Percentiles rank a stretch among this genome's conserved stretches.
These are phyloP conservation scores for Aphelocoma californica DNA, from an alignment of 2,797 vertebrate species.

Conservation along the genomic window DNA sequence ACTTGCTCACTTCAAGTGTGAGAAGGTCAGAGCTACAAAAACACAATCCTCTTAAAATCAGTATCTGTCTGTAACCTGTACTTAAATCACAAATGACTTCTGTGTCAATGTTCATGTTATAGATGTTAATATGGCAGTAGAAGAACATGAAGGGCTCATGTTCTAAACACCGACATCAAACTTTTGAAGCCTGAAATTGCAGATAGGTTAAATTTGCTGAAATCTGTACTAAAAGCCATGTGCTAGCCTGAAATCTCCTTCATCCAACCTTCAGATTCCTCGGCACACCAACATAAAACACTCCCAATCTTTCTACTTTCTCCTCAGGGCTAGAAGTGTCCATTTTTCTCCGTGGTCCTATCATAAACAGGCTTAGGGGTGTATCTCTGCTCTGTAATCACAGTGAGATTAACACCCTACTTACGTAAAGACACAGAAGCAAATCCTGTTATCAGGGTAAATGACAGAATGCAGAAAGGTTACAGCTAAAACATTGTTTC, in stretches of 20 bases:
- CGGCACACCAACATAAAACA: background rate
- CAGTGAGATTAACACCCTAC: background rate
- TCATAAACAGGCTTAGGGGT: background rate
- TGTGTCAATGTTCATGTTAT: background rate
- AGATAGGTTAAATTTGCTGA: background rate
- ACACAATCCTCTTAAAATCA: background rate
- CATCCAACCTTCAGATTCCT: background rate
- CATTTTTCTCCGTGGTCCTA: background rate
- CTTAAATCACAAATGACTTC: background rate
- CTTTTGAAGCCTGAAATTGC: background rate
- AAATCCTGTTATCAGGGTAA: background rate
- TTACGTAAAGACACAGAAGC: background rate
- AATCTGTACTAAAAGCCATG: background rate
- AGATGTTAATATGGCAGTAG: background rate
- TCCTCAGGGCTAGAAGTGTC: background rate
- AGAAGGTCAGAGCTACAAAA: background rate
- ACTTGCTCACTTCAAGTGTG: background rate
- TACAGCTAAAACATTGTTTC: background rate
- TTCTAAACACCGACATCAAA: background rate
- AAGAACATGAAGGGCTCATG: background rate
- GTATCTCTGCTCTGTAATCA: background rate
- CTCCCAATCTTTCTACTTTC: background rate
- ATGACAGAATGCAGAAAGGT: fast-evolving
- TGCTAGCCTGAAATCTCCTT: background rate
- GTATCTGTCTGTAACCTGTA: background rate